Percentiles rank a stretch among this genome's conserved stretches.
Evolutionary conservation across 2,888 invertebrate species (phyloP).

Genomic region (Anthophora plumipes): DNA sequence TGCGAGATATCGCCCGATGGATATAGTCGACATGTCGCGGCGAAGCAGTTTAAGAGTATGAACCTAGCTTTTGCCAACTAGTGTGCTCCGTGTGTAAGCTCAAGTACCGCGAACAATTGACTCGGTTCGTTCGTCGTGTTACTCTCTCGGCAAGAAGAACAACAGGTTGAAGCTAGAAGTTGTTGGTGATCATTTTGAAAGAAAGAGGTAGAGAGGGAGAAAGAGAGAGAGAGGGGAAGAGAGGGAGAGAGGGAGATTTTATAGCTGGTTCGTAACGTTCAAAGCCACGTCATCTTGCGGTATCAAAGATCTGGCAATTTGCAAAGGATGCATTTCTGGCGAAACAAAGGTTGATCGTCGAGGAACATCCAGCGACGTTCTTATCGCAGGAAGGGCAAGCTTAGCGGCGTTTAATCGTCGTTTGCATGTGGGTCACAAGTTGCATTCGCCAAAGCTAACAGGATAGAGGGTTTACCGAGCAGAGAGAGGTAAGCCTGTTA

Average conservation of each 20-base stretch:
- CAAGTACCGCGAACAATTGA: neutral
- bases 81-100: neutral
- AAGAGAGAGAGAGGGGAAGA: neutral
- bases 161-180: constrained; percentile 51
- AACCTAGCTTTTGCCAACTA: neutral
- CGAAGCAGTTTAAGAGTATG: constrained; percentile 27
- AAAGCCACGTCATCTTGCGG: constrained; percentile 1
- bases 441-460: constrained; percentile 79
- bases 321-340: constrained; percentile 31
- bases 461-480: constrained; percentile 82
- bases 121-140: neutral
- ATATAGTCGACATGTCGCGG: constrained; percentile 19
- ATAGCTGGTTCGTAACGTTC: neutral
- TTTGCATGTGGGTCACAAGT: constrained; percentile 84
- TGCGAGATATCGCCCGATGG: neutral
- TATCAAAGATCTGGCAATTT: constrained; percentile 6
- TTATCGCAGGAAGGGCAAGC: constrained; percentile 41
- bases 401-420: constrained; percentile 78
- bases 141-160: constrained; percentile 20
- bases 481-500: constrained; percentile 82
- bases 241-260: neutral
- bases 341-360: constrained; percentile 37
- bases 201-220: too few species aligned
- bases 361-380: constrained; percentile 21
- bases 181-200: constrained; percentile 1